phyloP scores from a whole-genome alignment of 2,888 invertebrate genomes.

The Dolomedes plantarius region DNA sequence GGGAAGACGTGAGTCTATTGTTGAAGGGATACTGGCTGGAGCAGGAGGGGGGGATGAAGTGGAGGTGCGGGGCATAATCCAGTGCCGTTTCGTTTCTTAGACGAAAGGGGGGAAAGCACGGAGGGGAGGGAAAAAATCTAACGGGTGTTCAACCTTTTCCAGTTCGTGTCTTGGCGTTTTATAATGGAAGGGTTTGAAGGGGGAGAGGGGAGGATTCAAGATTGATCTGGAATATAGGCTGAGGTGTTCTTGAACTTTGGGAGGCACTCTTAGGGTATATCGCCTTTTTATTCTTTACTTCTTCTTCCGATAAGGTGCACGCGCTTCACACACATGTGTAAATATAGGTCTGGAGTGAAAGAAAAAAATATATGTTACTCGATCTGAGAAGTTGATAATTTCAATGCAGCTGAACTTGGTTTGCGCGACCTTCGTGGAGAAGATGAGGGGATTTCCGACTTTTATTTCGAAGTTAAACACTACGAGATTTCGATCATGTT shows the following conservation, averaged over 20 bases:
- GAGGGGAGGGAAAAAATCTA: slow-evolving; percentile 15
- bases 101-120: neutral
- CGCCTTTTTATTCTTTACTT: neutral
- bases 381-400: too few relatives aligned
- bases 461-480: too few relatives aligned
- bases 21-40: slow-evolving; percentile 2
- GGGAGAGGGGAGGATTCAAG: slow-evolving; percentile 15
- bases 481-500: too few relatives aligned
- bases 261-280: neutral
- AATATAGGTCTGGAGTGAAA: too few relatives aligned
- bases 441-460: too few relatives aligned
- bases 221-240: slow-evolving; percentile 32
- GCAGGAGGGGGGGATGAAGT: neutral
- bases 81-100: slow-evolving; percentile 35
- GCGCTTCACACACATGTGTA: neutral
- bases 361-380: too few relatives aligned
- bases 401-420: too few relatives aligned
- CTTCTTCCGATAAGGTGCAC: neutral
- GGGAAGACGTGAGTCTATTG: slow-evolving; percentile 42
- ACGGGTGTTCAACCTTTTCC: slow-evolving; percentile 54
- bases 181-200: slow-evolving; percentile 57
- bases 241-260: slow-evolving; percentile 60
- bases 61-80: neutral
- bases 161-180: slow-evolving; percentile 31
- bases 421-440: too few relatives aligned